phyloP scores from a whole-genome alignment of 1,140 invertebrate genomes.

The Camponotus pennsylvanicus region DNA sequence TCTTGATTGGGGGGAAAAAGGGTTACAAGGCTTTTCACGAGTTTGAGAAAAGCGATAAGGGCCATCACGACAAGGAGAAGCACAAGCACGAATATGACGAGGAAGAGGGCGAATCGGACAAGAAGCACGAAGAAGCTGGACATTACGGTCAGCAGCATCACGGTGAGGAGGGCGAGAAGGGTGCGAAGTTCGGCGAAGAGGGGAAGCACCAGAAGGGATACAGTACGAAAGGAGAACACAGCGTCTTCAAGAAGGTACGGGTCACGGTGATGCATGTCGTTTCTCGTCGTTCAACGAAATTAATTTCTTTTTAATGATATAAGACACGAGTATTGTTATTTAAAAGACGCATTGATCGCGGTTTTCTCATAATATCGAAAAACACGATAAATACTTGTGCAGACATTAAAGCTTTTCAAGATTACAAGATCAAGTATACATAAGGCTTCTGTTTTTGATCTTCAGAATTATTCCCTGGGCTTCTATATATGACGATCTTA shows the following conservation, averaged over 20 bases:
- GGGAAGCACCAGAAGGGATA: constrained; percentile 90
- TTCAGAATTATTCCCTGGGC: neutral
- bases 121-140: constrained; percentile 81
- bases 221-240: constrained; percentile 91
- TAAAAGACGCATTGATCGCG: neutral
- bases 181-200: constrained; percentile 86
- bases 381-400: neutral
- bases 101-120: constrained; percentile 78
- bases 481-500: neutral
- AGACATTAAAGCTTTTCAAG: constrained; percentile 1
- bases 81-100: constrained; percentile 81
- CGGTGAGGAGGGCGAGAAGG: constrained; percentile 82
- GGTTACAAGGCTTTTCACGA: constrained; percentile 82
- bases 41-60: constrained; percentile 80
- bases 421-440: constrained; percentile 12
- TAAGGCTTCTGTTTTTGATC: constrained; percentile 13
- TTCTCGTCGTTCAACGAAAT: neutral
- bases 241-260: constrained; percentile 89
- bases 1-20: constrained; percentile 63
- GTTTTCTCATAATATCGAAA: neutral
- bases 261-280: neutral
- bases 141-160: constrained; percentile 82
- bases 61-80: constrained; percentile 81
- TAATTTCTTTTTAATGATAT: neutral
- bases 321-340: neutral